Evolutionary conservation across 2,797 vertebrate genomes (phyloP).

Genomic region (Acipenser transmontanus): DNA sequence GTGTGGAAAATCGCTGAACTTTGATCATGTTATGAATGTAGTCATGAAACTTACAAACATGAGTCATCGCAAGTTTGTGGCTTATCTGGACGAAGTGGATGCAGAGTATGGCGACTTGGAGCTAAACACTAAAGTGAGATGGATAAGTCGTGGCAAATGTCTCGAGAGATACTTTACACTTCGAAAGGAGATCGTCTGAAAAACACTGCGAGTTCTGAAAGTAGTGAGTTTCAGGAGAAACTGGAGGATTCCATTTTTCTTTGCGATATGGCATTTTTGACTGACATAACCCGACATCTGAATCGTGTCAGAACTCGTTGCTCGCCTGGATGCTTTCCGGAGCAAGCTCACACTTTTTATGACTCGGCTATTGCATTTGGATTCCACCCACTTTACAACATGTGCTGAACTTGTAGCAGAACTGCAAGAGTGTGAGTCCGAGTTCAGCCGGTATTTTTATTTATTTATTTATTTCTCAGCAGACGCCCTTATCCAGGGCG

Average conservation of each 20-base stretch:
- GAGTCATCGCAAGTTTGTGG: slow-evolving; percentile 13
- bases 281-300: slow-evolving; percentile 3
- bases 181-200: slow-evolving; percentile 14
- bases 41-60: slow-evolving; percentile 13
- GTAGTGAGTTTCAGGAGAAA: slow-evolving; percentile 3
- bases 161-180: slow-evolving; percentile 12
- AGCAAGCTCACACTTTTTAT: not conserved
- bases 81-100: slow-evolving; percentile 13
- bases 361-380: not conserved
- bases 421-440: too few species aligned
- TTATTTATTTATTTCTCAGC: too few species aligned
- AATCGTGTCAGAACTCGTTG: slow-evolving; percentile 13
- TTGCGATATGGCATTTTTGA: slow-evolving; percentile 17
- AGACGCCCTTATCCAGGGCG: too few species aligned
- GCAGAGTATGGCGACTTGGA: slow-evolving; percentile 3
- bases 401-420: too few species aligned
- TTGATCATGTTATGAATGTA: slow-evolving; percentile 14
- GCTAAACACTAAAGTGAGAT: slow-evolving; percentile 10
- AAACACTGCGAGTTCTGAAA: slow-evolving; percentile 2
- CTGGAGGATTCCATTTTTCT: slow-evolving; percentile 9
- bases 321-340: slow-evolving; percentile 11
- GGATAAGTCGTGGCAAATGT: slow-evolving; percentile 14
- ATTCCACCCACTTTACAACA: not conserved
- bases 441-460: too few species aligned
- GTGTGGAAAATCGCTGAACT: not conserved